Evolutionary conservation across 1,140 invertebrate genomes (phyloP), one percentile per base, ranked within the genome.

Genomic region (Brachionus rubens): DNA sequence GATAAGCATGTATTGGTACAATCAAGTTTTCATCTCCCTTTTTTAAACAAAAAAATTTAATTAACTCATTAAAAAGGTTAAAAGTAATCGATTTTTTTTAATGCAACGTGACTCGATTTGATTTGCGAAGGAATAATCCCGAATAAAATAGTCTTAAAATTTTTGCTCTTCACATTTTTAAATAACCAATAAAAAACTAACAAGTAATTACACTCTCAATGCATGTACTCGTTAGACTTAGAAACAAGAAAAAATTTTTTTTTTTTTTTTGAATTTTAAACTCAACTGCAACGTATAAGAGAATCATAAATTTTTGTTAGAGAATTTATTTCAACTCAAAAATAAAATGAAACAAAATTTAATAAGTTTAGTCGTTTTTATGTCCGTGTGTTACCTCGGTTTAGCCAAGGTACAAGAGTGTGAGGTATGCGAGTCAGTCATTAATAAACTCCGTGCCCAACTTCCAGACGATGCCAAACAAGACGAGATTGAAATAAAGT

Each of bases 401-500:
- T 2, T 26, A 16, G 33, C 16, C 24, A 65, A 65, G 30, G 56
- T 62, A 40, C 30, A 36, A 19, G 59, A 65, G 24, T 65, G 59
- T 10, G 59, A 72, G 50, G 68, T 72, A 9, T 72, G 68, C 33
- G 68, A 72, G 46, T 50, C 68, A 14, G 68, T 72, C 12, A 72
- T 72, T 26, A 72, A 72, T 12, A 72, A 72, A 41, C 46, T 72
- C 0, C 19, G 68, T 3, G 50, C 46, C 28, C 19, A 72, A 33
- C n/a, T 72, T 12, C 68, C 68, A 33, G 68, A 72, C 14, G 68
- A 72, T 72, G 68, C 68, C 43, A 72, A 72, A 54, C 68, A 36
- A 19, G 68, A 72, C 82, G 86, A 88, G 77, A 95, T 98, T 79
- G 94, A 96, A 86, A 81, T 86, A 5, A 88, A 88, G 79, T 96